Evolutionary conservation across 92 coral and sea anemone species (phyloP).

Genomic region (Blastomussa wellsi): DNA sequence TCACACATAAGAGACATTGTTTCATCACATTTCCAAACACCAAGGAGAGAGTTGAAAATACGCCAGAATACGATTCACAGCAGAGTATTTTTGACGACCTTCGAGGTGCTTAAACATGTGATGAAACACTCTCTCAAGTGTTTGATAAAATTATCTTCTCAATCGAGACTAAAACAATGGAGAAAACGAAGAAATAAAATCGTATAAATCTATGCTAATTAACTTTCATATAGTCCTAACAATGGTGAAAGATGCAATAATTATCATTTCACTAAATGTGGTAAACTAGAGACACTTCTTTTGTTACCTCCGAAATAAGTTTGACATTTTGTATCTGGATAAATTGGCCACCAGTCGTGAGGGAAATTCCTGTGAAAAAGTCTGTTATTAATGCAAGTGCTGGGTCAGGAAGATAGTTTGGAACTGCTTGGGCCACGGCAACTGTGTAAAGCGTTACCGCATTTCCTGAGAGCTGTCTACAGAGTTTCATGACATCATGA

Average conservation of each 20-base stretch:
- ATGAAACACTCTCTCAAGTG: too few relatives aligned
- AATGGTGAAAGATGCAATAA: background rate
- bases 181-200: too few relatives aligned
- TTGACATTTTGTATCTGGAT: constrained; percentile 14
- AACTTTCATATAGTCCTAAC: too few relatives aligned
- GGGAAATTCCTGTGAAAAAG: constrained; percentile 37
- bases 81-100: too few relatives aligned
- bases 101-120: too few relatives aligned
- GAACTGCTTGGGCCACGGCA: background rate
- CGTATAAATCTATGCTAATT: too few relatives aligned
- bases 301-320: constrained; percentile 29
- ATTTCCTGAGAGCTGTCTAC: constrained; percentile 18
- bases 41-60: too few relatives aligned
- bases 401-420: constrained; percentile 8
- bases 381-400: constrained; percentile 16
- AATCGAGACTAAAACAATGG: too few relatives aligned
- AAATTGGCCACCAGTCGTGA: constrained; percentile 29
- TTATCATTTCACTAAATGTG: background rate
- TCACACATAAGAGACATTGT: too few relatives aligned
- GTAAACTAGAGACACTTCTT: background rate
- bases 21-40: too few relatives aligned
- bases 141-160: too few relatives aligned
- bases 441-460: constrained; percentile 23
- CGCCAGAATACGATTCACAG: too few relatives aligned
- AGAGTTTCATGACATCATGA: constrained; percentile 24